These are phyloP conservation scores for Ophiothrix spiculata DNA, from an alignment of 35 echinoderm and acorn worm species.

Conservation along the genomic window DNA sequence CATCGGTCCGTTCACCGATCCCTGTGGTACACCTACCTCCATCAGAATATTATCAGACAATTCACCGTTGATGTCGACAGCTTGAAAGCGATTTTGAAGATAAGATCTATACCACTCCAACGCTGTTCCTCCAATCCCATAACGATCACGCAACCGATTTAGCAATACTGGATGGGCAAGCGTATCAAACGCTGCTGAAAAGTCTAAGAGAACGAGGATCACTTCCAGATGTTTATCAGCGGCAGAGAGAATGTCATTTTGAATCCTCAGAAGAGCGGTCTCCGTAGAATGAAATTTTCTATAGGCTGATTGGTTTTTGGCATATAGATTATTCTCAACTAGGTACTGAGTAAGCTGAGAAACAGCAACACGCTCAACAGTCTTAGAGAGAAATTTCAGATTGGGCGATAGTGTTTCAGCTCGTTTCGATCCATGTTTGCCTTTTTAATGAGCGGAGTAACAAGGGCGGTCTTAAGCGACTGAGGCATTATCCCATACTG, in stretches of 20 bases:
- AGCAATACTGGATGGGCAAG: neutral
- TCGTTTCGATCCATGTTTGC: neutral
- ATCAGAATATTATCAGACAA: neutral
- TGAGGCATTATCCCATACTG: neutral
- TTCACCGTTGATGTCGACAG: neutral
- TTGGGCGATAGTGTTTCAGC: neutral
- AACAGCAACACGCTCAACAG: slow-evolving; percentile 5
- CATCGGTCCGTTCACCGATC: neutral
- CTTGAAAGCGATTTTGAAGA: neutral
- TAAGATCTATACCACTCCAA: neutral
- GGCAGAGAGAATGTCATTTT: slow-evolving; percentile 30
- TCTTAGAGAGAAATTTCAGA: slow-evolving; percentile 19
- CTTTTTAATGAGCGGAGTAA: slow-evolving; percentile 9
- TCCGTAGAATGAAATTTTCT: slow-evolving; percentile 19
- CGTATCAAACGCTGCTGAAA: slow-evolving; percentile 52
- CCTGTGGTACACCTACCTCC: neutral
- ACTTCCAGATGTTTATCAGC: slow-evolving; percentile 29
- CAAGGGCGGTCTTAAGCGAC: neutral
- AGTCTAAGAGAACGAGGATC: slow-evolving; percentile 48
- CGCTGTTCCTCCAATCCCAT: neutral
- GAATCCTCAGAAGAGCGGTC: slow-evolving; percentile 4
- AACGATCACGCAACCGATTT: neutral
- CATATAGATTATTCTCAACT: neutral
- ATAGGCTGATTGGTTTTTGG: slow-evolving; percentile 6
- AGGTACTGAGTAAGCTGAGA: slow-evolving; percentile 12